These are phyloP conservation scores for Amphimedon queenslandica DNA, from an alignment of 37 sponge, comb jelly and placozoan species.

Conservation along the genomic window DNA sequence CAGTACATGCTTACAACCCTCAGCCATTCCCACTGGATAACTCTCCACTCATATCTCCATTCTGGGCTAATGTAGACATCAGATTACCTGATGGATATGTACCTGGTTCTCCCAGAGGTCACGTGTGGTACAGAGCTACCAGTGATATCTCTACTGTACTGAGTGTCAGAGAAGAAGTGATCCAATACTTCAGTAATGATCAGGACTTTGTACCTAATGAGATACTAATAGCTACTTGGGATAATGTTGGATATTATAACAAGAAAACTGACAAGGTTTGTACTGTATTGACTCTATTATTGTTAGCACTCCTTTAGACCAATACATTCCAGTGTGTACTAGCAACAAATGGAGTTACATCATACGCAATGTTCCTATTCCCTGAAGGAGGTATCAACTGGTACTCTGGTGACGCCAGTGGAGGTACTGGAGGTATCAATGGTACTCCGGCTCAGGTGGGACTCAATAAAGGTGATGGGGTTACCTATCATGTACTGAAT, in stretches of 20 bases:
- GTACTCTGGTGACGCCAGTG: neutral
- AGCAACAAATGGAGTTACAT: constrained; percentile 17
- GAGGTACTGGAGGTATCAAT: constrained; percentile 8
- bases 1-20: neutral
- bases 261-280: neutral
- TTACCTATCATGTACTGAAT: neutral
- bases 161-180: neutral
- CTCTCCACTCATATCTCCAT: neutral
- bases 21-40: neutral
- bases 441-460: neutral
- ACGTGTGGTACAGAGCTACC: neutral
- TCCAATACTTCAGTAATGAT: neutral
- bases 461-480: neutral
- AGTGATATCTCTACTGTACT: neutral
- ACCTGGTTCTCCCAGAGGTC: neutral
- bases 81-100: too few species aligned
- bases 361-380: constrained; percentile 14
- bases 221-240: constrained; percentile 24
- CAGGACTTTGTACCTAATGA: neutral
- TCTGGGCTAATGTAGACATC: neutral
- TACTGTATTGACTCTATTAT: too few species aligned
- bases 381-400: constrained; percentile 16
- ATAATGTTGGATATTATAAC: constrained; percentile 9
- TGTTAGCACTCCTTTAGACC: too few species aligned
- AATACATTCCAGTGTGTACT: constrained; percentile 7